Percentiles rank a stretch among this genome's conserved stretches.
phyloP scores from a whole-genome alignment of 64 coral and sea anemone genomes.

The Astreopora myriophthalma region DNA sequence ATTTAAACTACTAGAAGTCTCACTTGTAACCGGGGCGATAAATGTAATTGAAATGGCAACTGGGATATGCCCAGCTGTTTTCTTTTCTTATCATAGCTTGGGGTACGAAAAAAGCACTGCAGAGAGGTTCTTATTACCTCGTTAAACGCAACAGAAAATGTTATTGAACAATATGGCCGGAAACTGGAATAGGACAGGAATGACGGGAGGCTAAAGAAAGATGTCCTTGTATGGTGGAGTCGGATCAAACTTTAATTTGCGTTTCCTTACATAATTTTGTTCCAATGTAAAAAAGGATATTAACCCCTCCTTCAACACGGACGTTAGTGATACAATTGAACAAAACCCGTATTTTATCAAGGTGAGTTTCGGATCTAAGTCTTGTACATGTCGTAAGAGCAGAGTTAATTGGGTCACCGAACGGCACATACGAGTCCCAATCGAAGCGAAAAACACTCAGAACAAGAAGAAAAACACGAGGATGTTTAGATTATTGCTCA shows the following conservation, averaged over 20 bases:
- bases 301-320: background rate
- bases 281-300: background rate
- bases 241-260: background rate
- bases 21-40: background rate
- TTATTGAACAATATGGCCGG: background rate
- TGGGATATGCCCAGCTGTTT: background rate
- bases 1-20: background rate
- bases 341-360: background rate
- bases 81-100: slow-evolving; percentile 36
- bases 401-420: too few relatives aligned
- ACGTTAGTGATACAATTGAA: background rate
- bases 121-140: background rate
- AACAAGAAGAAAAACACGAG: background rate
- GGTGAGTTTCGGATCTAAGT: too few relatives aligned
- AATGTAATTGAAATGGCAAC: background rate
- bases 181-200: background rate
- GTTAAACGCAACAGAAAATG: background rate
- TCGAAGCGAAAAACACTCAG: background rate
- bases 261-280: background rate
- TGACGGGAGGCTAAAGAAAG: background rate
- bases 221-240: background rate
- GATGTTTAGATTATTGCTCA: background rate
- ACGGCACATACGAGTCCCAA: background rate
- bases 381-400: too few relatives aligned
- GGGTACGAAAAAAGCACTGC: background rate